phyloP scores from a whole-genome alignment of 2,888 invertebrate genomes.

The Dendrolimus pini region DNA sequence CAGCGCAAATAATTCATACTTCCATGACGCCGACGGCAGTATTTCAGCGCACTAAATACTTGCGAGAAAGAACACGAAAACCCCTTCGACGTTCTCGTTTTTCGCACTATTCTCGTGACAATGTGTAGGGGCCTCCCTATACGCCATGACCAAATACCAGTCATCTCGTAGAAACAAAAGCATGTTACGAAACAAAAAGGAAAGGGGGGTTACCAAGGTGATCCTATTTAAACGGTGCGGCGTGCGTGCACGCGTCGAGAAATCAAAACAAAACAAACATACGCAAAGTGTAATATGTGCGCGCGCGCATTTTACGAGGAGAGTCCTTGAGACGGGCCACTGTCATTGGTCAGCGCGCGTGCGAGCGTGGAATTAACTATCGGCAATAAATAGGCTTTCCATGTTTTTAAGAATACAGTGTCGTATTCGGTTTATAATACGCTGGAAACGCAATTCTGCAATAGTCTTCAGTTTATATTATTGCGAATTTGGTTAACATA shows the following conservation, averaged over 20 bases:
- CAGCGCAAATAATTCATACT: no score
- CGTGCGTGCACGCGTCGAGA: neutral
- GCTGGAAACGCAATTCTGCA: no score
- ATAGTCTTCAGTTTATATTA: no score
- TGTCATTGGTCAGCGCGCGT: constrained; percentile 2
- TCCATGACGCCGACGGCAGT: no score
- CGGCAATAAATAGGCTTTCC: neutral
- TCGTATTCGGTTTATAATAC: neutral
- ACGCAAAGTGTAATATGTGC: neutral
- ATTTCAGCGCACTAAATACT: no score
- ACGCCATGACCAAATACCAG: no score
- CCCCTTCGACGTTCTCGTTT: no score
- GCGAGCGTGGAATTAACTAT: neutral
- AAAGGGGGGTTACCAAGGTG: neutral
- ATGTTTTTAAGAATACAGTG: neutral
- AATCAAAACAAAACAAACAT: neutral
- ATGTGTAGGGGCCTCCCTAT: no score
- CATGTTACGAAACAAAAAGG: neutral
- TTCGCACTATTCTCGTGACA: no score
- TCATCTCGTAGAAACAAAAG: no score
- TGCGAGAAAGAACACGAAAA: no score
- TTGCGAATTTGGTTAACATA: no score
- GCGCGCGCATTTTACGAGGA: neutral
- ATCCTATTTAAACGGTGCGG: neutral
- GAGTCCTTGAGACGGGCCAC: constrained; percentile 3